Base-by-base conservation (phyloP, 2,888 invertebrate genomes). In the Cepaea hortensis region DNA sequence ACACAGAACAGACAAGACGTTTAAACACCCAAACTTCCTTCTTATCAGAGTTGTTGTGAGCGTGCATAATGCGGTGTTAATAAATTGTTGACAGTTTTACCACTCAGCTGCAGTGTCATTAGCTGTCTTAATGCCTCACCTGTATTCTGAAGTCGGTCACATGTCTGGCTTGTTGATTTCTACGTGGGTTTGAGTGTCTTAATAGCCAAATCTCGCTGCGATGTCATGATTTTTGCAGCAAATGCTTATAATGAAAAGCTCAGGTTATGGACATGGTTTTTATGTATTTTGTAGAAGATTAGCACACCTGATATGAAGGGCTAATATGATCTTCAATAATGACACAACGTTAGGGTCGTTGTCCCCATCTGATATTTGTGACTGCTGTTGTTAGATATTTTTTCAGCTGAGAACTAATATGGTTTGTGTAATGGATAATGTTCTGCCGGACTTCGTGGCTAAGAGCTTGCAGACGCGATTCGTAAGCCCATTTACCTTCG, bases 121-220 rank as follows among this genome's bases (percentile, higher is more conserved):
- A 76, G 50, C 76, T 76, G 48, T 50, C 76, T 20, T 76, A 76
- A 76, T 76, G 15, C 50, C 50, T 7, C 11, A 76, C 50, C 76
- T 50, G 76, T 76, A 50, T 76, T 48, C 76, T 48, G 48, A 48
- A 48, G 76, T 15, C 50, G 20, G 48, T 15, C 76, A 76, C 76
- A 20, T 76, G 76, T 76, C 76, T 76, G 50, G 48, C 76, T 4
- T 48, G 76, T 20, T 50, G 50, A 50, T 76, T 76, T 50, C 20
- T 2, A 18, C 0, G 11, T 20, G 15, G 4, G 0, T 20, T 4
- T 76, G 18, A 76, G 48, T 50, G 18, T 50, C 76, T 50, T 76
- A 76, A 76, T 76, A 50, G 5, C 50, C 5, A 50, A 3, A 15
- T 50, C 6, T n/a, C 15, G 48, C 18, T 76, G 48, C 50, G 20